Evolutionary conservation across 2,113 vertebrate genomes (phyloP).

Genomic region (Channa maculata): DNA sequence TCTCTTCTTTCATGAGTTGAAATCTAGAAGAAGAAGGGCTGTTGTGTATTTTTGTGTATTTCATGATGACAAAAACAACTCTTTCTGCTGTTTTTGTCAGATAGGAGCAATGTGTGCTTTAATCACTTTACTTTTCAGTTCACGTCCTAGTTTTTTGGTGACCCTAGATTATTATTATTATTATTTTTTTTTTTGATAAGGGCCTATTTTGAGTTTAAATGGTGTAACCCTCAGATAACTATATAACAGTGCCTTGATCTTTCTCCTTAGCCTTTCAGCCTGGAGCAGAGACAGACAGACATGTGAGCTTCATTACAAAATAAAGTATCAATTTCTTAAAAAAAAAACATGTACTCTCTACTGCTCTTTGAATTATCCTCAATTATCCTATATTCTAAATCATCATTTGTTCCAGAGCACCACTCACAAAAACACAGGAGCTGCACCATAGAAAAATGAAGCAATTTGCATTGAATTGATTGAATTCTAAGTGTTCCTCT

Average conservation of each 20-base stretch:
- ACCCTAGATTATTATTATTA: background rate
- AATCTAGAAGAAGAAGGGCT: background rate
- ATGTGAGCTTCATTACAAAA: no score
- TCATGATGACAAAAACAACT: constrained; percentile 18
- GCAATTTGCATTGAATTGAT: no score
- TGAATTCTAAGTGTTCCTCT: no score
- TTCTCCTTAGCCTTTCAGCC: background rate
- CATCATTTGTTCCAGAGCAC: no score
- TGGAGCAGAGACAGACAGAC: background rate
- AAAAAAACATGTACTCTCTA: no score
- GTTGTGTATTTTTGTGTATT: constrained; percentile 8
- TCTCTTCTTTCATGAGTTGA: constrained; percentile 29
- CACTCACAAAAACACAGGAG: no score
- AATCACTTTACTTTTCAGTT: constrained; percentile 22
- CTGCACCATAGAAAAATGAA: no score
- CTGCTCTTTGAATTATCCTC: no score
- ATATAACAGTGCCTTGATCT: constrained; percentile 16
- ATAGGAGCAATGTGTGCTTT: constrained; percentile 15
- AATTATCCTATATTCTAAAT: no score
- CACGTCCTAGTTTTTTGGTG: constrained; percentile 21
- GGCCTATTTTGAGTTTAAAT: constrained; percentile 36
- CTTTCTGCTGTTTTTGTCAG: constrained; percentile 10
- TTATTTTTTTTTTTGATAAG: constrained; percentile 26
- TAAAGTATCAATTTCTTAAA: no score
- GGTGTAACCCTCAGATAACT: background rate